Evolutionary conservation across 2,797 vertebrate genomes (phyloP).

Genomic region (Phoxinus dragarum): DNA sequence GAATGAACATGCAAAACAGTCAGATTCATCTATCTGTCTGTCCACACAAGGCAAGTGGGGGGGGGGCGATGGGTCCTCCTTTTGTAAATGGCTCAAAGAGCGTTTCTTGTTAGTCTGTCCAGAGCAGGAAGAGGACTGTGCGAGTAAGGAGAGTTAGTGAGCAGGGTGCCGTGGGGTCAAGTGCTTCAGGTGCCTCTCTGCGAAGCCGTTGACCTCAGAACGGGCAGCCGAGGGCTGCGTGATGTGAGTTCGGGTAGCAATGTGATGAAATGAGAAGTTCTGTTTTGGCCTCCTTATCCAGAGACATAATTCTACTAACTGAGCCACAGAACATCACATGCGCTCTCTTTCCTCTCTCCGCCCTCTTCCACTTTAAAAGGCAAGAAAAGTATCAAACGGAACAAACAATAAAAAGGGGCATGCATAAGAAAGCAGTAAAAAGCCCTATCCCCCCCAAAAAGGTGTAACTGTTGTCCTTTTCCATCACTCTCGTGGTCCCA

Average conservation of each 20-base stretch:
- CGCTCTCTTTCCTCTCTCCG: not conserved
- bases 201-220: conserved; percentile 1
- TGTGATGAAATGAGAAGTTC: conserved; percentile 5
- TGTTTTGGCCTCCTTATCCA: conserved; percentile 29
- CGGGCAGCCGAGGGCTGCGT: not conserved
- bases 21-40: conserved; percentile 34
- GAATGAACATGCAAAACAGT: conserved; percentile 55
- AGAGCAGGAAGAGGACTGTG: conserved; percentile 37
- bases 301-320: conserved; percentile 35
- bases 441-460: conserved; percentile 23
- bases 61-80: conserved; percentile 25
- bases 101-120: conserved; percentile 46
- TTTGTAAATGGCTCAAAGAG: conserved; percentile 49
- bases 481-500: conserved; percentile 72
- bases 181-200: conserved; percentile 42
- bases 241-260: not conserved
- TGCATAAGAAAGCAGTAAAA: conserved; percentile 54
- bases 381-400: conserved; percentile 63
- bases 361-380: conserved; percentile 41
- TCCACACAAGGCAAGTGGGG: conserved; percentile 27
- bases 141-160: conserved; percentile 18
- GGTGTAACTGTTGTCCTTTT: conserved; percentile 66
- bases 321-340: conserved; percentile 42
- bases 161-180: conserved; percentile 27
- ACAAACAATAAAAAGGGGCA: conserved; percentile 60